A percentile compares a stretch with the other conserved stretches of the same genome.
Conservation (phyloP, 2,797 vertebrate species). For the Emys orbicularis region DNA sequence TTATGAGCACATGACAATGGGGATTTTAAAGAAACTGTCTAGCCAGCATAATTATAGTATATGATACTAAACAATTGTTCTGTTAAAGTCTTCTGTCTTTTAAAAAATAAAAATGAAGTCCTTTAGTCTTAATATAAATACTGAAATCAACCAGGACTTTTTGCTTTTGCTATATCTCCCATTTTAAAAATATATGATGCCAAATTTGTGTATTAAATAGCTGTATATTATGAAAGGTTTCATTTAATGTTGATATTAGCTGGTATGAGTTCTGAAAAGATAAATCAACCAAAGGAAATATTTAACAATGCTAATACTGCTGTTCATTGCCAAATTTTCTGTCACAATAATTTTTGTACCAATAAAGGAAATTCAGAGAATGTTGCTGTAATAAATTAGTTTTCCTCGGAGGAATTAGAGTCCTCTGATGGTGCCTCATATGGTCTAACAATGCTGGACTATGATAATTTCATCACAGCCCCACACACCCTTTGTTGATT, state of each 20-base stretch:
- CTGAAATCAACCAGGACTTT: background rate
- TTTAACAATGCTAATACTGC: slow-evolving; percentile 8
- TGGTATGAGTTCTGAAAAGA: background rate
- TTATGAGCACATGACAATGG: background rate
- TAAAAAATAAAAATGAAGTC: background rate
- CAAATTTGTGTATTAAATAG: background rate
- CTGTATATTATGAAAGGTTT: background rate
- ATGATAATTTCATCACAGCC: slow-evolving; percentile 59
- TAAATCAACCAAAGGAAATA: background rate
- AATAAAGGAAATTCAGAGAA: slow-evolving; percentile 37
- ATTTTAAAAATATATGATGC: background rate
- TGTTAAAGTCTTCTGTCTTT: too few relatives aligned
- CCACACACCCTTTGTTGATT: slow-evolving; percentile 59
- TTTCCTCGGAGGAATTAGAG: slow-evolving; percentile 47
- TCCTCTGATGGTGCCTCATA: slow-evolving; percentile 67
- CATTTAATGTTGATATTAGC: background rate
- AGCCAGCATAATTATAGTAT: background rate
- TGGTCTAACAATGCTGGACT: slow-evolving; percentile 68
- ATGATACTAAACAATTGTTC: background rate
- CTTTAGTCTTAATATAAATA: background rate
- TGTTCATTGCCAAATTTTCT: slow-evolving; percentile 8
- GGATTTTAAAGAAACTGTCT: background rate
- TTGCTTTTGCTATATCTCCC: fast-evolving
- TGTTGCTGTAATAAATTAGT: slow-evolving; percentile 43
- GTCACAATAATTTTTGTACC: slow-evolving; percentile 6